A percentile compares a stretch with the other conserved stretches of the same genome.
phyloP scores from a whole-genome alignment of 2,113 vertebrate species.

The Ophthalmolycus amberensis region DNA sequence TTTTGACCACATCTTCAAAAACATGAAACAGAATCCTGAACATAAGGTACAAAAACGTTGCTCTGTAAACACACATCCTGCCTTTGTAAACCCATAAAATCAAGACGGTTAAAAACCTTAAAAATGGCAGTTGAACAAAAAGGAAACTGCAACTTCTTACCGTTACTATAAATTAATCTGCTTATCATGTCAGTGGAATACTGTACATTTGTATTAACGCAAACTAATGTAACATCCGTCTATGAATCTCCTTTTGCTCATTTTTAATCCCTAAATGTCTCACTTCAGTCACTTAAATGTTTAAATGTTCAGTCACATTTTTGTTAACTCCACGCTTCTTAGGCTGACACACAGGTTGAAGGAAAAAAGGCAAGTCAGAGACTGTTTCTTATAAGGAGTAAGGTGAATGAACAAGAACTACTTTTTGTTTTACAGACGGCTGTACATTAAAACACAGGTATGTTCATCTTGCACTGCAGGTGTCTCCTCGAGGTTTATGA shows the following conservation, averaged over 20 bases:
- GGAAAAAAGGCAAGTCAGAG: slow-evolving; percentile 30
- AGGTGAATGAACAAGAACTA: slow-evolving; percentile 71
- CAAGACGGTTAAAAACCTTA: slow-evolving; percentile 44
- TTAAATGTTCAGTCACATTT: slow-evolving; percentile 4
- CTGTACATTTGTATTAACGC: slow-evolving; percentile 51
- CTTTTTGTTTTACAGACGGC: slow-evolving; percentile 77
- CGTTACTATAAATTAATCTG: slow-evolving; percentile 35
- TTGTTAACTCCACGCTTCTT: slow-evolving; percentile 45
- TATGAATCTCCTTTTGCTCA: slow-evolving; percentile 30
- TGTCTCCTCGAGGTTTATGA: slow-evolving; percentile 37
- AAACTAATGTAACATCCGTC: slow-evolving; percentile 33
- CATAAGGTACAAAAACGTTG: slow-evolving; percentile 51
- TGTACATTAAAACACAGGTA: slow-evolving; percentile 75
- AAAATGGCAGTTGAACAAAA: slow-evolving; percentile 56
- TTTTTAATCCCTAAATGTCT: slow-evolving; percentile 43
- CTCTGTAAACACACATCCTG: slow-evolving; percentile 77
- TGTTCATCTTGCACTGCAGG: slow-evolving; percentile 51
- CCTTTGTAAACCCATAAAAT: slow-evolving; percentile 67
- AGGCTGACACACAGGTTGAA: slow-evolving; percentile 39
- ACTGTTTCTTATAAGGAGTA: slow-evolving; percentile 62
- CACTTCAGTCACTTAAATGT: slow-evolving; percentile 33
- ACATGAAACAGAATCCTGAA: slow-evolving; percentile 35
- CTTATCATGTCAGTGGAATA: slow-evolving; percentile 56
- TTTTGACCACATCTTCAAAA: slow-evolving; percentile 36
- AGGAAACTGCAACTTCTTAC: slow-evolving; percentile 26